Evolutionary conservation across 2,888 invertebrate genomes (phyloP).

Genomic region (Apantesis nais): DNA sequence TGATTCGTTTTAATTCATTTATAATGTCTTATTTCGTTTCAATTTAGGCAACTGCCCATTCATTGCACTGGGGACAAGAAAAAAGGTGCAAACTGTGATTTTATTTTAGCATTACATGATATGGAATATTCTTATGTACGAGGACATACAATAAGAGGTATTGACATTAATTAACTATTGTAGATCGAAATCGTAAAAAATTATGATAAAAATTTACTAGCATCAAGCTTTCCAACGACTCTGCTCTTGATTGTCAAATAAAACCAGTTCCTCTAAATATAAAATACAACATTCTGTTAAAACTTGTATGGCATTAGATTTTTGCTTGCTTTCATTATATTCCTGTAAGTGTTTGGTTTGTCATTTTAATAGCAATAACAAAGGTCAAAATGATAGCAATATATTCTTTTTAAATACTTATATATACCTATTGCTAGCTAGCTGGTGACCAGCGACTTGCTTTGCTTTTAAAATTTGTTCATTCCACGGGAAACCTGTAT

Average conservation of each 20-base stretch:
- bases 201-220: not conserved
- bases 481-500: no score
- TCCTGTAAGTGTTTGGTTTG: no score
- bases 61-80: slow-evolving; percentile 12
- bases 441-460: no score
- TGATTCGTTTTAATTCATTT: not conserved
- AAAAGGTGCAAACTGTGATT: slow-evolving; percentile 26
- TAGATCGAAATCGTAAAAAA: not conserved
- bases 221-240: not conserved
- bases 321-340: not conserved
- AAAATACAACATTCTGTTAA: not conserved
- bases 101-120: slow-evolving; percentile 59
- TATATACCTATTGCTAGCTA: no score
- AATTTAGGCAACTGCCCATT: slow-evolving; percentile 27
- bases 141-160: slow-evolving; percentile 92
- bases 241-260: not conserved
- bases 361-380: no score
- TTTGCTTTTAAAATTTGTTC: no score
- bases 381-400: no score
- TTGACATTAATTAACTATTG: not conserved
- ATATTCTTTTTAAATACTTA: no score
- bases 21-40: not conserved
- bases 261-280: not conserved
- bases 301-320: not conserved
- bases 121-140: slow-evolving; percentile 87